A percentile compares a stretch with the other conserved stretches of the same genome.
phyloP scores from a whole-genome alignment of 30 jellyfish, hydroid and myxozoan genomes.

The Cassiopea xamachana region DNA sequence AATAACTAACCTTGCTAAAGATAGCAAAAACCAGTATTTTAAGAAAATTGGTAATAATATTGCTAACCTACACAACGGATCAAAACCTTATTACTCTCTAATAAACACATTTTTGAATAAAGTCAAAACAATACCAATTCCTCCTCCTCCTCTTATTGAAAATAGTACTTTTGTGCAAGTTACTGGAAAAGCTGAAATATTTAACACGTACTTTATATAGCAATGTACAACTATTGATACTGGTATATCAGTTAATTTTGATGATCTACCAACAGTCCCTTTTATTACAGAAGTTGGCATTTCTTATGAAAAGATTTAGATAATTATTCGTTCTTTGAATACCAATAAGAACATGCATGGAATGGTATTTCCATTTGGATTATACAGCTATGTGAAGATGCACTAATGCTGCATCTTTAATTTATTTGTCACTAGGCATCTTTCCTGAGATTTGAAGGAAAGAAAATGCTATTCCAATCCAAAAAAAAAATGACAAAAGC shows the following conservation, averaged over 20 bases:
- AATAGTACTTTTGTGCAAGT: conserved; percentile 1
- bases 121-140: conserved; percentile 37
- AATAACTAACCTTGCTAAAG: conserved; percentile 11
- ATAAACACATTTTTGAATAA: conserved; percentile 29
- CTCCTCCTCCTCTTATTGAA: conserved; percentile 7
- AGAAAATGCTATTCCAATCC: conserved; percentile 31
- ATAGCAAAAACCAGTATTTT: conserved; percentile 15
- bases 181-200: conserved; percentile 14
- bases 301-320: conserved; percentile 24
- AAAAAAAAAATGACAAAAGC: neutral
- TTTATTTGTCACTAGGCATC: conserved; percentile 8
- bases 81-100: conserved; percentile 45
- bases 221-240: conserved; percentile 21
- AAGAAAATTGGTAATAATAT: conserved; percentile 40
- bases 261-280: neutral
- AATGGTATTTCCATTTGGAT: conserved; percentile 52
- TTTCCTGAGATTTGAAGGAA: conserved; percentile 41
- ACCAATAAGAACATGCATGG: conserved; percentile 61
- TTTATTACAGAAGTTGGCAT: neutral
- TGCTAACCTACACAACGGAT: conserved; percentile 38
- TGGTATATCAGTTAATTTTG: conserved; percentile 33
- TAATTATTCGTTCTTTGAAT: conserved; percentile 34
- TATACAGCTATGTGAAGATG: conserved; percentile 50
- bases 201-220: conserved; percentile 10
- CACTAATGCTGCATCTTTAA: conserved; percentile 43